Conservation (phyloP, 1,140 invertebrate genomes). For the Archegozetes longisetosus region DNA sequence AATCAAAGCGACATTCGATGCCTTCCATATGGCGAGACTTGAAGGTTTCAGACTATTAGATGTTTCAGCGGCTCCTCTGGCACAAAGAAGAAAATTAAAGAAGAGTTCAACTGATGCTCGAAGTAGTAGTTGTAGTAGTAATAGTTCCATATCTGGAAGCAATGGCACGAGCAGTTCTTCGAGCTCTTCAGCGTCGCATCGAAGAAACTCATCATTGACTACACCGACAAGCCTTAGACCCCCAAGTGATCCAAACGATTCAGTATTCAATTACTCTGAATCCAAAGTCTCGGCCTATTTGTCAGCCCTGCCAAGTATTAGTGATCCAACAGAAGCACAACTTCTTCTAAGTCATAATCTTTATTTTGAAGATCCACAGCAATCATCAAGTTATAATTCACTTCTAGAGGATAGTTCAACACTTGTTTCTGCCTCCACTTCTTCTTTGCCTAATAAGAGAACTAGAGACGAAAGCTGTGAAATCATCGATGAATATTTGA, state of each 20-base stretch:
- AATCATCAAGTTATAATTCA: neutral
- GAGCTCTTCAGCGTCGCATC: neutral
- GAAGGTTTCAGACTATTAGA: constrained; percentile 53
- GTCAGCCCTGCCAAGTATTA: constrained; percentile 9
- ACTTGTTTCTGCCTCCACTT: too few species aligned
- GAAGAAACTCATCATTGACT: constrained; percentile 3
- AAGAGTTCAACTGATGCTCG: constrained; percentile 36
- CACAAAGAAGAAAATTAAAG: constrained; percentile 47
- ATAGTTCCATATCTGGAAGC: neutral
- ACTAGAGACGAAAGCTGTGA: neutral
- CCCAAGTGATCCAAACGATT: neutral
- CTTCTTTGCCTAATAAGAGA: neutral
- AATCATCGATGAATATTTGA: neutral
- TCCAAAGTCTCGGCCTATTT: constrained; percentile 19
- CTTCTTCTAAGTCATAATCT: neutral
- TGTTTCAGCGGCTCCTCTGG: constrained; percentile 49
- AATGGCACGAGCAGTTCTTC: neutral
- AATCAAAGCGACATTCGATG: constrained; percentile 43
- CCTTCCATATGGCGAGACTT: constrained; percentile 48
- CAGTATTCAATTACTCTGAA: constrained; percentile 19
- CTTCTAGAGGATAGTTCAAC: neutral
- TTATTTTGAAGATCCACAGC: neutral
- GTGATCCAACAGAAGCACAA: neutral
- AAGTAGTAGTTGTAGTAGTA: neutral
- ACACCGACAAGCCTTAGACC: constrained; percentile 1